These are phyloP conservation scores for Griposia aprilina DNA, from an alignment of 2,888 invertebrate genomes.

Conservation along the genomic window DNA sequence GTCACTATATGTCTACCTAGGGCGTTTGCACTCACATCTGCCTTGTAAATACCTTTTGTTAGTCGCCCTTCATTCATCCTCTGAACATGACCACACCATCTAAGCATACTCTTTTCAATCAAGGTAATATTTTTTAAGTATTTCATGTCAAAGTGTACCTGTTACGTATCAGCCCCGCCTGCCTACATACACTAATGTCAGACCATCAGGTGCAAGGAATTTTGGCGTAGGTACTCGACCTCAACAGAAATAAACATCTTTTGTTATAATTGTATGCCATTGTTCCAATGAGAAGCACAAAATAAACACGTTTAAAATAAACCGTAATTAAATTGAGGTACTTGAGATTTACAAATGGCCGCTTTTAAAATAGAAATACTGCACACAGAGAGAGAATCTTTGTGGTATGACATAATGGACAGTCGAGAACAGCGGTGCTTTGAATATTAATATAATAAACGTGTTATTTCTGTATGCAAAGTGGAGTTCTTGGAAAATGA, in stretches of 20 bases:
- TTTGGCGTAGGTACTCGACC: conserved; percentile 82
- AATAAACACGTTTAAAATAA: conserved; percentile 77
- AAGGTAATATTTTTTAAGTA: background rate
- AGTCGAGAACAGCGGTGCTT: conserved; percentile 28
- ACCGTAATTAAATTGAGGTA: conserved; percentile 61
- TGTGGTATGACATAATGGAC: conserved; percentile 48
- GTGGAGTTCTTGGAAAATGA: conserved; percentile 32
- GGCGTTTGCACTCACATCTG: too few species aligned
- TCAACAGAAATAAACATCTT: conserved; percentile 79
- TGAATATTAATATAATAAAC: conserved; percentile 41
- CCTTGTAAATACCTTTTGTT: too few species aligned
- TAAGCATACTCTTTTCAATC: too few species aligned
- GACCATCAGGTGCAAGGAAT: conserved; percentile 73
- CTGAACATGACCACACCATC: too few species aligned
- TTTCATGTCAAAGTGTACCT: background rate
- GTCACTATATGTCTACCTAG: too few species aligned
- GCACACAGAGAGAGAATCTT: conserved; percentile 32
- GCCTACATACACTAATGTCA: conserved; percentile 63
- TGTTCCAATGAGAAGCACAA: conserved; percentile 73
- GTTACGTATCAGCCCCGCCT: conserved; percentile 19
- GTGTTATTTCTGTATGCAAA: conserved; percentile 29
- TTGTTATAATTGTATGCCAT: conserved; percentile 80
- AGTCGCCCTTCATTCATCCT: too few species aligned
- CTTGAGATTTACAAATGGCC: conserved; percentile 57
- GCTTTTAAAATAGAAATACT: conserved; percentile 59